Percentiles rank a stretch among this genome's conserved stretches.
Evolutionary conservation across 2,113 vertebrate species (phyloP).

Genomic region (Triplophysa siluroides): DNA sequence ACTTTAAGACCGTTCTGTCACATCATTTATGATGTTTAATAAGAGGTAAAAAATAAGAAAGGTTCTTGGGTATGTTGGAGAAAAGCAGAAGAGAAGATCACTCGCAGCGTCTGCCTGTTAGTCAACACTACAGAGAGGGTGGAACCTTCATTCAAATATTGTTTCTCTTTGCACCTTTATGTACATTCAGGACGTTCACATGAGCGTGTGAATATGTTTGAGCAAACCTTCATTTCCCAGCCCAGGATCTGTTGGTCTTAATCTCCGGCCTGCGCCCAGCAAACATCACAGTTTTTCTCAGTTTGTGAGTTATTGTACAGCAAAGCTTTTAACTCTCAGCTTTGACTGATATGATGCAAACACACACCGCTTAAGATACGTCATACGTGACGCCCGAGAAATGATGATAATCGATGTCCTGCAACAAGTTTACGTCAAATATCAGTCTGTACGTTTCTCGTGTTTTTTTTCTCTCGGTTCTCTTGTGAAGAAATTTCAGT

Average conservation of each 20-base stretch:
- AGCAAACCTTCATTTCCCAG: conserved; percentile 39
- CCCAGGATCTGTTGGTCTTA: conserved; percentile 42
- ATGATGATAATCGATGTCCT: not conserved
- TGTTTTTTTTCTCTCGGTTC: too few species aligned
- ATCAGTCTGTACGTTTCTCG: too few species aligned
- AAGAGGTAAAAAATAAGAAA: not conserved
- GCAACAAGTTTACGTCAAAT: not conserved
- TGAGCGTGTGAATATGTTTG: conserved; percentile 38
- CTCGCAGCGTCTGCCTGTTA: conserved; percentile 70
- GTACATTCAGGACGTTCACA: conserved; percentile 29
- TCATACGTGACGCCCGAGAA: not conserved
- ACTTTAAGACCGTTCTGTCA: not conserved
- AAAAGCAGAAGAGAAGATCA: conserved; percentile 31
- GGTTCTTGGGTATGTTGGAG: conserved; percentile 1
- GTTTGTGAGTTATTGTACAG: conserved; percentile 37
- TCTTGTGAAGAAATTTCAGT: too few species aligned
- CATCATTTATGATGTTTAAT: conserved; percentile 12
- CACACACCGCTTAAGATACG: not conserved
- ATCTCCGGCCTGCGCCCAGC: conserved; percentile 49
- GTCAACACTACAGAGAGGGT: conserved; percentile 7
- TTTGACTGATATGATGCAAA: not conserved
- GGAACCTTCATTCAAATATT: not conserved
- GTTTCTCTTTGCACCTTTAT: conserved; percentile 14
- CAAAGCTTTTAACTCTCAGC: conserved; percentile 47
- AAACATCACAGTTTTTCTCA: conserved; percentile 16